phyloP scores from a whole-genome alignment of 2,113 vertebrate species.

The Aleadryas rufinucha region DNA sequence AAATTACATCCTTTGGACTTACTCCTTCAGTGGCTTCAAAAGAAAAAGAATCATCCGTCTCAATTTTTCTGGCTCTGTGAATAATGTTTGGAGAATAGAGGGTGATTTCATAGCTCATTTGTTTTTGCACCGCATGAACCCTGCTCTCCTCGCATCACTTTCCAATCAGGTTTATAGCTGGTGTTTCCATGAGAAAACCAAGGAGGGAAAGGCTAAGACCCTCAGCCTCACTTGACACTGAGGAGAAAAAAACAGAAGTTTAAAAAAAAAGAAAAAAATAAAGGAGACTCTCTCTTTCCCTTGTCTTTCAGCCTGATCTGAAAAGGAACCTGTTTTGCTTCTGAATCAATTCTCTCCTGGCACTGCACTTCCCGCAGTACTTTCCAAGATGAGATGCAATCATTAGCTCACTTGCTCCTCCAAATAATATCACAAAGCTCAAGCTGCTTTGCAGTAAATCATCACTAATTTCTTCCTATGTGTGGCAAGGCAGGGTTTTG shows the following conservation, averaged over 20 bases:
- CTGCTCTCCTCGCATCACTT: slow-evolving; percentile 67
- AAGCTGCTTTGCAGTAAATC: not conserved
- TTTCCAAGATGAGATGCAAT: not conserved
- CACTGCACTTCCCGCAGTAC: not conserved
- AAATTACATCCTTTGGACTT: slow-evolving; percentile 70
- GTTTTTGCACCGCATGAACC: slow-evolving; percentile 50
- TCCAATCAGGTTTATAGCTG: slow-evolving; percentile 68
- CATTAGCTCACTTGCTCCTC: slow-evolving; percentile 10
- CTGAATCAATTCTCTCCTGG: slow-evolving; percentile 24
- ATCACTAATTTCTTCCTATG: not conserved
- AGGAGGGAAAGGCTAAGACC: slow-evolving; percentile 18
- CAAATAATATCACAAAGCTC: not conserved
- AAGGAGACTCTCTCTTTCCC: slow-evolving; percentile 21
- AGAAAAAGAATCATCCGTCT: slow-evolving; percentile 67
- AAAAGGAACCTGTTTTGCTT: slow-evolving; percentile 50
- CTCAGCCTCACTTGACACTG: not conserved
- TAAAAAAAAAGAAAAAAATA: not conserved
- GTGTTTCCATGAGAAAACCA: not conserved
- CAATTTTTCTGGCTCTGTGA: slow-evolving; percentile 70
- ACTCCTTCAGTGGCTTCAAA: slow-evolving; percentile 58
- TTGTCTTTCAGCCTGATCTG: slow-evolving; percentile 51
- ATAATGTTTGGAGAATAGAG: slow-evolving; percentile 75
- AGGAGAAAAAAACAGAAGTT: not conserved
- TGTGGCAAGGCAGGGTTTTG: not conserved
- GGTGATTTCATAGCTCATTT: slow-evolving; percentile 75